Evolutionary conservation across 2,888 invertebrate species (phyloP).

Genomic region (Pristionchus arcanus): DNA sequence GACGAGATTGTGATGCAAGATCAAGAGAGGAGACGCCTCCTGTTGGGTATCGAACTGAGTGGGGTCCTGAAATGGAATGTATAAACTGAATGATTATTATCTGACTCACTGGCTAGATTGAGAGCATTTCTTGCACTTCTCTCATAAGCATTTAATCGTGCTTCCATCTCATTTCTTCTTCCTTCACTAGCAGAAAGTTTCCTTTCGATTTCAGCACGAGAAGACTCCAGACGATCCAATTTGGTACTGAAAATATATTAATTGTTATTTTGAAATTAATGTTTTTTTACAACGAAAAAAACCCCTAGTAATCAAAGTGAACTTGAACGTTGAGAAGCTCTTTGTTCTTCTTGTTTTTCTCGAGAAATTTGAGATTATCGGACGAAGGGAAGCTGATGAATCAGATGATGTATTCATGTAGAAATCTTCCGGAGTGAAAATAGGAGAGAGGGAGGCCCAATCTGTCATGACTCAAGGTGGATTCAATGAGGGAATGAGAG

Average conservation of each 20-base stretch:
- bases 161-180: constrained; percentile 33
- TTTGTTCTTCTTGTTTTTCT: neutral
- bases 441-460: neutral
- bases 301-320: neutral
- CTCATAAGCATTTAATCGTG: constrained; percentile 44
- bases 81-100: neutral
- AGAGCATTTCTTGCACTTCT: constrained; percentile 54
- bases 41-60: neutral
- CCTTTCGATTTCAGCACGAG: constrained; percentile 50
- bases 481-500: neutral
- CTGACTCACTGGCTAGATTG: constrained; percentile 40
- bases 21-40: constrained; percentile 34
- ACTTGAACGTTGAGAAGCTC: constrained; percentile 31
- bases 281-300: neutral
- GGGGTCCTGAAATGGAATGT: neutral
- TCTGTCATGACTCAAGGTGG: constrained; percentile 4
- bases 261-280: neutral
- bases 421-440: neutral
- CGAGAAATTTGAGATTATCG: neutral
- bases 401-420: constrained; percentile 12
- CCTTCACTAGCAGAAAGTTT: constrained; percentile 38
- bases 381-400: constrained; percentile 7
- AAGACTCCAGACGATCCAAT: constrained; percentile 50
- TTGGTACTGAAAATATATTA: constrained; percentile 24
- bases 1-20: constrained; percentile 14